Base-by-base conservation (phyloP, 2,797 vertebrate species). In the Lutjanus argentimaculatus region DNA sequence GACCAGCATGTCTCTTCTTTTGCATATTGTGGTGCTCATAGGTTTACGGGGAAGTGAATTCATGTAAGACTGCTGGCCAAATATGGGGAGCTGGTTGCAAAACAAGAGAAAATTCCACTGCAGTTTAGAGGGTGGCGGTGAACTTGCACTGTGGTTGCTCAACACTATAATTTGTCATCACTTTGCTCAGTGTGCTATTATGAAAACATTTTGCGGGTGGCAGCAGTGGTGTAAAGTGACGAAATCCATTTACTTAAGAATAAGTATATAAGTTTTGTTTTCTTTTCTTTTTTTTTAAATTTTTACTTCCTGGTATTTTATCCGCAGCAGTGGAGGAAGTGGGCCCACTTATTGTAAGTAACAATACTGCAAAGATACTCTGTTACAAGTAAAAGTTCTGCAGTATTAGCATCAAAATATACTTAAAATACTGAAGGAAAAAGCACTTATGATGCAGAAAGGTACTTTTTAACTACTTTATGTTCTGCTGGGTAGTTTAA, bases 81-180 rank as follows among this genome's bases (percentile, higher is more conserved):
- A 92, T 76, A 81, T 53, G 57, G 79, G 73, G 1, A 3, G 45
- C 19, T 51, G 43, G 69, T 85, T 89, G 67, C 79, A 86, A 89
- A 87, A 93, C 62, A 79, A 42, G 8, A 19, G 72, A 83, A 21
- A 49, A 70, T 84, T 75, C 66, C 58, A 36, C 6, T 1, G 13
- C 8, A 19, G 2, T 36, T 25, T 0, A 7, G 8, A 49, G 22
- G 11, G 8, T 1, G 8, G 5, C 46, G 67, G 21, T 11, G n/a
- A 55, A 43, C 42, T 3, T 2, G 10, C 14, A 4, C 1, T 0
- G 1, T 1, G 7, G 21, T 79, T 88, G 58, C 86, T 16, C 55
- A 86, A 83, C 73, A 11, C 10, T 0, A 0, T 30, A 13, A n/a
- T 10, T 0, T 36, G 30, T 63, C 67, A 19, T 75, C 8, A 56